Base-by-base conservation (phyloP, 1,140 invertebrate genomes). In the Ceratina japonica region DNA sequence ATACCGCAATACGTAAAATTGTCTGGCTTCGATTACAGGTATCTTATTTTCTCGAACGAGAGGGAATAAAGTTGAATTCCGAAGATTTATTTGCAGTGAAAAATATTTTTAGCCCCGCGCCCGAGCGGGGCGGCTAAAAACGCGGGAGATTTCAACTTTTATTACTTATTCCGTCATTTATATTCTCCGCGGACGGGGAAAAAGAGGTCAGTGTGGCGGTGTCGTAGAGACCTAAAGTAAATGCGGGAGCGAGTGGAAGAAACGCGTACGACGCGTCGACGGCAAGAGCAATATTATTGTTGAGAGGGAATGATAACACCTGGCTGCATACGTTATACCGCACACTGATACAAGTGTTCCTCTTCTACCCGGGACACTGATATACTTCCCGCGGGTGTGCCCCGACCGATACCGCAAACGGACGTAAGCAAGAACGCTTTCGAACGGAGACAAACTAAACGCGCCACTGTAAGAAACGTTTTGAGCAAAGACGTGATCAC, bases 241-340 rank as follows among this genome's bases (percentile, higher is more conserved):
- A 87, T 77, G 75, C 75, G 72, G 24, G 63, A 56, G 31, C 73
- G 54, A 56, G 37, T 44, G 62, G 64, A 80, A 82, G 81, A 80
- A 83, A 83, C 81, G 78, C 63, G 79, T 65, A 79, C 79, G 75
- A 16, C 15, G 54, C 54, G 54, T 44, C 54, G 54, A 70, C 54
- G 76, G 81, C 78, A 86, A 86, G 65, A 83, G 83, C 81, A 89
- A 89, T 89, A 89, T 89, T 89, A 89, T 88, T 72, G 72, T 88
- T 88, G 79, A 86, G 80, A 84, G 80, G 85, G 83, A 88, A 89
- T 83, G 84, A 88, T 88, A 88, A 86, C 86, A 89, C 68, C 74
- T 69, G 79, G 75, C 80, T 81, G 86, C 85, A 88, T 86, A 83
- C 86, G 82, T 85, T 86, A 87, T 74, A 56, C n/a, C 13, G 58